Conservation (phyloP, 2,797 vertebrate genomes). For the Fringilla coelebs region DNA sequence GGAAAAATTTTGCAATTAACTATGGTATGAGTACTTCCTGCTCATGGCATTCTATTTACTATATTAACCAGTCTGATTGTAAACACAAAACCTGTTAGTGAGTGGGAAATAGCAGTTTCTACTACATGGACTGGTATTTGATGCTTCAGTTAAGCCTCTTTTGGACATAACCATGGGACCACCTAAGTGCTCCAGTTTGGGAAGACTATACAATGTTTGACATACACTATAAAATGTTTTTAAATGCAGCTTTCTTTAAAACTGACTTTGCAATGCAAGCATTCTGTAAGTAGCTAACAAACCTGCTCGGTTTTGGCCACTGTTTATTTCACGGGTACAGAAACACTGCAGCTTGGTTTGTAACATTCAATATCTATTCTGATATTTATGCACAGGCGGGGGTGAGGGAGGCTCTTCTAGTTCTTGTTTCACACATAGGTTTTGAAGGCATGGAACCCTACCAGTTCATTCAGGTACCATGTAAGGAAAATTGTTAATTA, state of each 20-base stretch:
- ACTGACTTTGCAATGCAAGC: not conserved
- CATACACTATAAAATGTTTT: not conserved
- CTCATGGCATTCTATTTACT: not conserved
- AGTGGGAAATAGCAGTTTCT: not conserved
- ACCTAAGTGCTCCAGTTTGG: not conserved
- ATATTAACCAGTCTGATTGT: not conserved
- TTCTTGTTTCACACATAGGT: not conserved
- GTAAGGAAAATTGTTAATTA: not conserved
- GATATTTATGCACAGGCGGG: not conserved
- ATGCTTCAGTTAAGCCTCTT: not conserved
- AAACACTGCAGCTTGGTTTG: not conserved
- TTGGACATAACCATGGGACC: not conserved
- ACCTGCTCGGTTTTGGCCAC: not conserved
- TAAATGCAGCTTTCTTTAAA: not conserved
- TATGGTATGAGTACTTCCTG: not conserved
- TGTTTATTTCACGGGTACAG: not conserved
- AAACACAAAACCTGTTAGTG: not conserved
- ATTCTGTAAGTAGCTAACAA: not conserved
- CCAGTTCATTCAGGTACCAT: not conserved
- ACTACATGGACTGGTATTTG: not conserved
- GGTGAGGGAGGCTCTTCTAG: not conserved
- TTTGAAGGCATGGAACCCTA: not conserved
- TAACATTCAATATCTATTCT: not conserved
- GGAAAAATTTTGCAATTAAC: not conserved
- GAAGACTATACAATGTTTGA: not conserved